These are phyloP conservation scores for Cheirogaleus major DNA, from an alignment of 2,797 vertebrate species.

Conservation along the genomic window DNA sequence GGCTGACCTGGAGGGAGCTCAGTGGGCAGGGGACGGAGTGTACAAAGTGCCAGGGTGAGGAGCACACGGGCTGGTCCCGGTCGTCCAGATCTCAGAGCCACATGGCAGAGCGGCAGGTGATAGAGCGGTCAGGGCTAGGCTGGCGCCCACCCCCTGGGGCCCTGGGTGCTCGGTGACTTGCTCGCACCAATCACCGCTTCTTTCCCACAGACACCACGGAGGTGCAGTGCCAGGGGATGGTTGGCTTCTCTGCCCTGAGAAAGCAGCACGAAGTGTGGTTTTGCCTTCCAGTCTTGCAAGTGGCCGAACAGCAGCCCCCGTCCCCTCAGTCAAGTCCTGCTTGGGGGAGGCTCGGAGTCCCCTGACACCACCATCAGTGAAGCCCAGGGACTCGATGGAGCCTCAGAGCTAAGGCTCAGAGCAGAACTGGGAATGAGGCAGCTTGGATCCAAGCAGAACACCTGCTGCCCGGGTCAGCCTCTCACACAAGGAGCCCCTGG, in stretches of 20 bases:
- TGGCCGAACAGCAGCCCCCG: too few relatives aligned
- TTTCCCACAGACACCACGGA: not conserved
- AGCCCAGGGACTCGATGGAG: not conserved
- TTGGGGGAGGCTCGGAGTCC: not conserved
- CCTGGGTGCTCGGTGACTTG: not conserved
- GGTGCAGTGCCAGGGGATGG: rapidly evolving
- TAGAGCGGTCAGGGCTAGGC: not conserved
- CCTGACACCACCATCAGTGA: not conserved
- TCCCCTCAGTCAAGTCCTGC: not conserved
- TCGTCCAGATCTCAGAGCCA: not conserved
- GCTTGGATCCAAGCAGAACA: rapidly evolving
- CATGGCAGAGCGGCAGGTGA: too few relatives aligned
- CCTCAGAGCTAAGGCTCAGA: not conserved
- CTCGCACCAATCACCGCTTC: not conserved
- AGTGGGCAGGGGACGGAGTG: rapidly evolving
- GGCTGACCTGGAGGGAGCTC: not conserved
- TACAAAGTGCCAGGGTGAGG: not conserved
- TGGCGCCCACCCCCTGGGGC: rapidly evolving
- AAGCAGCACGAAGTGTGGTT: not conserved
- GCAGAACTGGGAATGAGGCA: not conserved
- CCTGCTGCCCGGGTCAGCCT: not conserved
- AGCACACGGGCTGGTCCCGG: rapidly evolving
- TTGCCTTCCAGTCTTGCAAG: not conserved
- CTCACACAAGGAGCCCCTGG: not conserved
- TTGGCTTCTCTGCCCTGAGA: not conserved